phyloP scores from a whole-genome alignment of 2,113 vertebrate genomes.

The Mastomys natalensis region DNA sequence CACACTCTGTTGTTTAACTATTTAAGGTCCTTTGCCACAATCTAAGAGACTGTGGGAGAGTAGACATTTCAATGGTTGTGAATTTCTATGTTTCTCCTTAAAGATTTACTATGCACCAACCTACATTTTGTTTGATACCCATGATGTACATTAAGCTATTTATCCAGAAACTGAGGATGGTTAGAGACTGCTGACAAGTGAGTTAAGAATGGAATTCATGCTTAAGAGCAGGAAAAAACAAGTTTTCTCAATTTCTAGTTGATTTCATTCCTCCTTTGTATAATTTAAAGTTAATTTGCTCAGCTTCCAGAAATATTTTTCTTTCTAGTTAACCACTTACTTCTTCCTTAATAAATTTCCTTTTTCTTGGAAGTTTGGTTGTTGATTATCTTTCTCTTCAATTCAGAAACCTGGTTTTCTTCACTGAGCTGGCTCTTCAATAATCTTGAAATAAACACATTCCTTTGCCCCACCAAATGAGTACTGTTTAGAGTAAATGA shows the following conservation, averaged over 20 bases:
- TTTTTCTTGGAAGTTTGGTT: background rate
- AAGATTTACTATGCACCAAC: background rate
- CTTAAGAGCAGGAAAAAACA: background rate
- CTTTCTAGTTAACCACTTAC: background rate
- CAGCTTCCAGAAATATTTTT: background rate
- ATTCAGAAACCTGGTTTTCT: background rate
- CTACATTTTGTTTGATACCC: background rate
- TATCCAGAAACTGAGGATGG: background rate
- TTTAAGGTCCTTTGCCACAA: background rate
- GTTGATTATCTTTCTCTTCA: background rate
- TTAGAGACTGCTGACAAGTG: background rate
- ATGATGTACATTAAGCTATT: background rate
- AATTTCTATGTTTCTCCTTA: background rate
- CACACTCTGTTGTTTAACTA: background rate
- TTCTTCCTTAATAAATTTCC: background rate
- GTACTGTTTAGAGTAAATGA: background rate
- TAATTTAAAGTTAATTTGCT: slow-evolving; percentile 34
- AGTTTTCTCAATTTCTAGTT: background rate
- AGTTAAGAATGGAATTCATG: background rate
- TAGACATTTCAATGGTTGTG: background rate
- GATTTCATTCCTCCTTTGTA: background rate
- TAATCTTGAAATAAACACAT: background rate
- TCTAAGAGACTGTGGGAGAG: background rate
- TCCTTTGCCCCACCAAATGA: background rate
- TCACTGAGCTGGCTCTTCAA: background rate